These are phyloP conservation scores for Gopherus evgoodei DNA, from an alignment of 2,113 vertebrate genomes.

Conservation along the genomic window DNA sequence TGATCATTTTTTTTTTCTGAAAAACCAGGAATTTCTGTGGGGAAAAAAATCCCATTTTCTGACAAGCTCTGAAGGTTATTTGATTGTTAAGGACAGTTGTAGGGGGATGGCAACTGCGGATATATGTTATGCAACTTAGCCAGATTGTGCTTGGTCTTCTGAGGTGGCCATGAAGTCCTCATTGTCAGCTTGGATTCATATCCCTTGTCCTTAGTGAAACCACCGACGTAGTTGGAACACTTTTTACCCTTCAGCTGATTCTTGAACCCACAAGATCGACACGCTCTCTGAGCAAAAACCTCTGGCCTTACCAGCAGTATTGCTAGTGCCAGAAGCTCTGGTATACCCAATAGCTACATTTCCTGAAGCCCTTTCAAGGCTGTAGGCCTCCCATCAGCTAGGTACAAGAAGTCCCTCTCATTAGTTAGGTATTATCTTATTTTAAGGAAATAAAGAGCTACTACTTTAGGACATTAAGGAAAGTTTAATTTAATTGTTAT, in stretches of 20 bases:
- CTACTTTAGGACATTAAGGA: not conserved
- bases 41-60: not conserved
- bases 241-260: not conserved
- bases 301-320: not conserved
- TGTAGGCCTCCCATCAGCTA: too few relatives aligned
- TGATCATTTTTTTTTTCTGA: not conserved
- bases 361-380: not conserved
- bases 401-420: not conserved
- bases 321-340: not conserved
- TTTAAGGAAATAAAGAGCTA: not conserved
- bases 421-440: not conserved
- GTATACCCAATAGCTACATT: not conserved
- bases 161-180: not conserved
- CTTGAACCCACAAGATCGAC: not conserved
- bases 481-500: not conserved
- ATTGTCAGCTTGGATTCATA: not conserved
- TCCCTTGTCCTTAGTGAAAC: not conserved
- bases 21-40: not conserved
- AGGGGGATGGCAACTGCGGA: not conserved
- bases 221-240: not conserved
- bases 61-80: not conserved
- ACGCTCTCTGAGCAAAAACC: not conserved
- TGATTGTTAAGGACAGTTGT: not conserved
- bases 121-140: not conserved
- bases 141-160: not conserved